phyloP scores from a whole-genome alignment of 2,113 vertebrate genomes.

The Nycticebus coucang region DNA sequence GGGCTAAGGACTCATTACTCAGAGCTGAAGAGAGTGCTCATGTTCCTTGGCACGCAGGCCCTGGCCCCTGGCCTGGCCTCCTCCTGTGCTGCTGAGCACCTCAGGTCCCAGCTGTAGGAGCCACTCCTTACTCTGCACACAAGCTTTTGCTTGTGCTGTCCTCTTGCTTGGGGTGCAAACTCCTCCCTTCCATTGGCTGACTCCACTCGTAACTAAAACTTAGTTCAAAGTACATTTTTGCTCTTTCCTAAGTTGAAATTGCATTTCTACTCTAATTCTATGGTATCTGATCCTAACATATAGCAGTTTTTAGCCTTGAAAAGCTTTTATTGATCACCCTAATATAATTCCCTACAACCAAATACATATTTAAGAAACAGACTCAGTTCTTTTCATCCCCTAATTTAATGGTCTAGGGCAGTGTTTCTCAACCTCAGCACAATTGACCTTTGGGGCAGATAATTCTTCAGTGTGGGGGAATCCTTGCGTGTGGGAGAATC shows the following conservation, averaged over 20 bases:
- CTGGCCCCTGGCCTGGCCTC: background rate
- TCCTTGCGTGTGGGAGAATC: background rate
- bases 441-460: background rate
- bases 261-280: background rate
- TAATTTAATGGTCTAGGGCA: background rate
- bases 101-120: background rate
- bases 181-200: background rate
- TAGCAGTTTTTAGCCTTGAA: background rate
- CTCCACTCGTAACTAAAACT: background rate
- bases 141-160: background rate
- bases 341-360: background rate
- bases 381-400: background rate
- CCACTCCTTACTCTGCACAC: background rate
- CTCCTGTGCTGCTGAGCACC: background rate
- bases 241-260: background rate
- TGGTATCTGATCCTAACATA: background rate
- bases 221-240: background rate
- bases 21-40: background rate
- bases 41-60: rapidly evolving
- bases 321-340: background rate
- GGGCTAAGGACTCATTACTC: too few species aligned
- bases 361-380: background rate
- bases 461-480: too few species aligned
- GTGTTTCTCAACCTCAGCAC: background rate
- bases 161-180: background rate